phyloP scores from a whole-genome alignment of 1,140 invertebrate genomes.

The Trachymyrmex septentrionalis region DNA sequence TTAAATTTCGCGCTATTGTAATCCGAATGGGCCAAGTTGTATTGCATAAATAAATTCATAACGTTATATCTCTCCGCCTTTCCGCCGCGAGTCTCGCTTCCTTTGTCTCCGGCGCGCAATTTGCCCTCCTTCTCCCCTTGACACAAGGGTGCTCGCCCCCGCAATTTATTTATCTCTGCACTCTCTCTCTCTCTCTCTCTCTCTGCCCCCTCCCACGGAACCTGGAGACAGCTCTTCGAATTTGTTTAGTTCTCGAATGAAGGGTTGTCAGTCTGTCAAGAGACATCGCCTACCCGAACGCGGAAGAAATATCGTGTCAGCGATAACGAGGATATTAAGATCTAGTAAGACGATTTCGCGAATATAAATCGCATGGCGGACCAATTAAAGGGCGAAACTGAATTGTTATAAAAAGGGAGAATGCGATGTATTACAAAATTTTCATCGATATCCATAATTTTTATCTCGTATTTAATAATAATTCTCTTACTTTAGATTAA shows the following conservation, averaged over 20 bases:
- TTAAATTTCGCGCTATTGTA: conserved; percentile 78
- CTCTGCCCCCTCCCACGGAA: not conserved
- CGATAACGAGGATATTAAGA: conserved; percentile 66
- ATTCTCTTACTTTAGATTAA: not conserved
- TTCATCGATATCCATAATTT: not conserved
- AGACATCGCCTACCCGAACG: conserved; percentile 25
- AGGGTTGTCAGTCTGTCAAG: conserved; percentile 66
- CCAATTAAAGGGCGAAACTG: conserved; percentile 47
- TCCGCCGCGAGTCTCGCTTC: conserved; percentile 68
- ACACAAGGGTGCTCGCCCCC: conserved; percentile 35
- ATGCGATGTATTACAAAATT: not conserved
- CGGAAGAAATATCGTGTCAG: conserved; percentile 60
- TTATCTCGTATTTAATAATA: not conserved
- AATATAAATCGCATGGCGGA: conserved; percentile 46
- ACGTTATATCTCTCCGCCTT: conserved; percentile 72
- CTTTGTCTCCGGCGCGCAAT: conserved; percentile 71
- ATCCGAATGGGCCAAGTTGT: conserved; percentile 76
- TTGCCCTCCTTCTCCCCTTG: conserved; percentile 32
- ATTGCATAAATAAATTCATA: conserved; percentile 79
- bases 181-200: conserved; percentile 22
- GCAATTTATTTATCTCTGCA: conserved; percentile 74
- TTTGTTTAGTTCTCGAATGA: conserved; percentile 62
- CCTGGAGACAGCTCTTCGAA: conserved; percentile 54
- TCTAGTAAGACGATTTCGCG: conserved; percentile 35
- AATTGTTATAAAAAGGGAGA: conserved; percentile 22